These are phyloP conservation scores for Stichopus chloronotus DNA, from an alignment of 35 echinoderm and acorn worm species.

Conservation along the genomic window DNA sequence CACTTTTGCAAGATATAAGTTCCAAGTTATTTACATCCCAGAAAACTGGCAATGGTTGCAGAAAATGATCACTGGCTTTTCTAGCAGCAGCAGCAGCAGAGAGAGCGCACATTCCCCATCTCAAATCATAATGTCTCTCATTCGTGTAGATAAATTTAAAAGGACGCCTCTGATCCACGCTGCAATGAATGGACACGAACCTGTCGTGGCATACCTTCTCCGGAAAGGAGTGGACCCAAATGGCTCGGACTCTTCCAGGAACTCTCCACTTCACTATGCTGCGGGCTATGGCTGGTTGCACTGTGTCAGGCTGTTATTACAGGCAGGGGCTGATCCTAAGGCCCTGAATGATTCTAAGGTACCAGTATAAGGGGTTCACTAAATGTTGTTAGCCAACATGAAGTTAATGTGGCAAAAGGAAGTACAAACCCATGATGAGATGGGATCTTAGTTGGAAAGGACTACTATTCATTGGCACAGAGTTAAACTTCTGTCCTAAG, in stretches of 20 bases:
- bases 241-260: slow-evolving; percentile 80
- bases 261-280: slow-evolving; percentile 88
- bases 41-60: no score
- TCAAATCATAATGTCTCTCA: neutral
- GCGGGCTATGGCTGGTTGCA: slow-evolving; percentile 92
- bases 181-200: slow-evolving; percentile 88
- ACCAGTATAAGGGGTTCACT: neutral
- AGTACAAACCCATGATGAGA: no score
- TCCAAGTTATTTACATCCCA: no score
- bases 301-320: slow-evolving; percentile 72
- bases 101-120: no score
- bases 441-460: no score
- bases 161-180: slow-evolving; percentile 78
- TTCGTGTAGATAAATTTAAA: slow-evolving; percentile 77
- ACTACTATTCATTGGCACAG: no score
- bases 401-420: neutral
- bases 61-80: no score
- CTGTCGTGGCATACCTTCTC: slow-evolving; percentile 77
- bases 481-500: no score
- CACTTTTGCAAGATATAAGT: no score
- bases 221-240: slow-evolving; percentile 86
- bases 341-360: slow-evolving; percentile 92
- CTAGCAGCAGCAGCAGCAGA: no score
- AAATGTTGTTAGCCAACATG: neutral
- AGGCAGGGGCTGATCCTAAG: slow-evolving; percentile 79